A percentile compares a stretch with the other conserved stretches of the same genome.
Evolutionary conservation across 2,888 invertebrate species (phyloP).

Genomic region (Clivina fossor): DNA sequence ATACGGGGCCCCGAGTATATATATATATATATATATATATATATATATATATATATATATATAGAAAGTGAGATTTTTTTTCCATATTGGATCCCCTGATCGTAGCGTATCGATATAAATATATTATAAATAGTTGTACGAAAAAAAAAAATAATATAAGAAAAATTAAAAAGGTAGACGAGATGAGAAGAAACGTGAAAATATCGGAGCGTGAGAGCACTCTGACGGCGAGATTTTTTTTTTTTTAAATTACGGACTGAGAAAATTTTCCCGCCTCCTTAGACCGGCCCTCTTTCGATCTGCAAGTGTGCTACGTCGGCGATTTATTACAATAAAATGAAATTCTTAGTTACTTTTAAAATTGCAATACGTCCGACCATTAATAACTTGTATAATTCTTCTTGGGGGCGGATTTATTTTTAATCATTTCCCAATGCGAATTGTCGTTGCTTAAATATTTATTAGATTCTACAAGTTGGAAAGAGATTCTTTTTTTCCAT

Average conservation of each 20-base stretch:
- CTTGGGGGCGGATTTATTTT: background rate
- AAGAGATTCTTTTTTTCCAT: too few relatives aligned
- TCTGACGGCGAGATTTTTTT: constrained; percentile 11
- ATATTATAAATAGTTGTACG: constrained; percentile 34
- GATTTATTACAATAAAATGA: constrained; percentile 13
- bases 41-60: too few relatives aligned
- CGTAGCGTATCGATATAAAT: constrained; percentile 30
- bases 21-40: too few relatives aligned
- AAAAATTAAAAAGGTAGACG: constrained; percentile 15
- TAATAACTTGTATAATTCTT: background rate
- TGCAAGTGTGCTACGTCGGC: constrained; percentile 19
- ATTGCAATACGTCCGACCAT: background rate
- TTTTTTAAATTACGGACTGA: constrained; percentile 20
- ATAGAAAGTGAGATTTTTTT: constrained; percentile 50
- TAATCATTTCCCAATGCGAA: too few relatives aligned
- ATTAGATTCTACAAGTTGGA: too few relatives aligned
- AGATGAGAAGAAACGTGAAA: constrained; percentile 23
- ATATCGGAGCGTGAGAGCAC: constrained; percentile 34
- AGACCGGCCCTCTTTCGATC: constrained; percentile 10
- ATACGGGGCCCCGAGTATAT: too few relatives aligned
- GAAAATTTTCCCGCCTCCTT: constrained; percentile 5
- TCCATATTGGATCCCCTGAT: constrained; percentile 31
- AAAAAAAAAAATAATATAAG: constrained; percentile 27
- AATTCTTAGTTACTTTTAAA: background rate
- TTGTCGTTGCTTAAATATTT: too few relatives aligned